These are phyloP conservation scores for Gerris lacustris DNA, from an alignment of 2,888 invertebrate genomes.

Conservation along the genomic window DNA sequence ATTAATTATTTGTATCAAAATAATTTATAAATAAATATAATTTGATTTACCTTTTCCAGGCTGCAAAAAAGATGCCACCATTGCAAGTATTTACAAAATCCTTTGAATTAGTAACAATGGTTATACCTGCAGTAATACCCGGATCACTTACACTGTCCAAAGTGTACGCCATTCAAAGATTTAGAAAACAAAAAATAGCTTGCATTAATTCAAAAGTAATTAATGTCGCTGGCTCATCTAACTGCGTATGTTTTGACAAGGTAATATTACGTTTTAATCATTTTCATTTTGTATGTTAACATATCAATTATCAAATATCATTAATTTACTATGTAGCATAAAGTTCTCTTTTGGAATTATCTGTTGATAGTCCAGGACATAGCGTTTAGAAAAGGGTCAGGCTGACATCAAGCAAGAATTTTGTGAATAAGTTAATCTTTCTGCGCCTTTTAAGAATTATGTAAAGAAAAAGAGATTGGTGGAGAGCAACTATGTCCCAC, in stretches of 20 bases:
- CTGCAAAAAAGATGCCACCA: conserved; percentile 25
- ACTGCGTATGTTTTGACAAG: conserved; percentile 82
- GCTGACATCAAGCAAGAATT: no score
- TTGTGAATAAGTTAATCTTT: no score
- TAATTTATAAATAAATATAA: no score
- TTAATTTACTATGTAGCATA: no score
- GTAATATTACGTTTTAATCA: conserved; percentile 38
- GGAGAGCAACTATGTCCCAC: no score
- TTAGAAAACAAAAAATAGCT: conserved; percentile 56
- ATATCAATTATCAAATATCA: neutral
- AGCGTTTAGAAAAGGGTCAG: no score
- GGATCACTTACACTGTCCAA: conserved; percentile 81
- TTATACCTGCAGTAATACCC: conserved; percentile 85
- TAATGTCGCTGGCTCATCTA: conserved; percentile 65
- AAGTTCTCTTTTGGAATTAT: no score
- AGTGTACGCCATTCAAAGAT: conserved; percentile 61
- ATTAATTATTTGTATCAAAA: no score
- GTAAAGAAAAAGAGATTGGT: no score
- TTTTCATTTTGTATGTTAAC: neutral
- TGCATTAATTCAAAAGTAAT: conserved; percentile 70
- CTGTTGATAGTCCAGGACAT: no score
- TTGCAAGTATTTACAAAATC: conserved; percentile 55
- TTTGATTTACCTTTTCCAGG: conserved; percentile 22
- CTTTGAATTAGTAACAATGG: conserved; percentile 83
- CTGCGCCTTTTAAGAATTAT: no score